Percentiles rank a stretch among this genome's conserved stretches.
phyloP scores from a whole-genome alignment of 1,140 invertebrate genomes.

The Micrasema longulum region DNA sequence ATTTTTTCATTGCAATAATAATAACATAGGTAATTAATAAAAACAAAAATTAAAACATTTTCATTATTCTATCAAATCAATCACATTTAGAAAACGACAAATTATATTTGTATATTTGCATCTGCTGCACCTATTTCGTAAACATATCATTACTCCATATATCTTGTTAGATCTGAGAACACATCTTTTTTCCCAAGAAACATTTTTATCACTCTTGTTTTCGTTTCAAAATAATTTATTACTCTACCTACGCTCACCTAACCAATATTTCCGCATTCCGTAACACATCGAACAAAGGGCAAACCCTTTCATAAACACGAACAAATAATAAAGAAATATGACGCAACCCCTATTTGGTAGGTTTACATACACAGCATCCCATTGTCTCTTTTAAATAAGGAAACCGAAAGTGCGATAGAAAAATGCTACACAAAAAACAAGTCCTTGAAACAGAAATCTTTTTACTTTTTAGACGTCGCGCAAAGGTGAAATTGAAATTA shows the following conservation, averaged over 20 bases:
- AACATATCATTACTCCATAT: too few species aligned
- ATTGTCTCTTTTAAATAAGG: slow-evolving; percentile 38
- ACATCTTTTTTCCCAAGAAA: neutral
- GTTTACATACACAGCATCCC: neutral
- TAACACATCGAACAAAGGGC: slow-evolving; percentile 18
- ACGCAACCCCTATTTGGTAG: slow-evolving; percentile 34
- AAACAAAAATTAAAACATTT: too few species aligned
- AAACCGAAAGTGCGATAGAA: slow-evolving; percentile 52
- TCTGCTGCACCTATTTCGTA: too few species aligned
- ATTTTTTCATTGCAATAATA: too few species aligned
- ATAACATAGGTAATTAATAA: too few species aligned
- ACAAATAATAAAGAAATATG: slow-evolving; percentile 37
- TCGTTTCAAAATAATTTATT: slow-evolving; percentile 21
- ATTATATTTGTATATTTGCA: too few species aligned
- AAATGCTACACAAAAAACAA: slow-evolving; percentile 13
- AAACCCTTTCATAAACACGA: slow-evolving; percentile 38
- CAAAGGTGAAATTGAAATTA: slow-evolving; percentile 38
- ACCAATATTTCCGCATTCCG: slow-evolving; percentile 37
- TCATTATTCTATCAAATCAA: too few species aligned
- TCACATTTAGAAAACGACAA: too few species aligned
- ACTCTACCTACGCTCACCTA: slow-evolving; percentile 13
- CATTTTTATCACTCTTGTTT: slow-evolving; percentile 17
- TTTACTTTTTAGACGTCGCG: slow-evolving; percentile 48
- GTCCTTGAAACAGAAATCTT: slow-evolving; percentile 45
- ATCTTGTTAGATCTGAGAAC: too few species aligned